A percentile compares a stretch with the other conserved stretches of the same genome.
These are phyloP conservation scores for Apus apus DNA, from an alignment of 2,113 vertebrate genomes.

Conservation along the genomic window DNA sequence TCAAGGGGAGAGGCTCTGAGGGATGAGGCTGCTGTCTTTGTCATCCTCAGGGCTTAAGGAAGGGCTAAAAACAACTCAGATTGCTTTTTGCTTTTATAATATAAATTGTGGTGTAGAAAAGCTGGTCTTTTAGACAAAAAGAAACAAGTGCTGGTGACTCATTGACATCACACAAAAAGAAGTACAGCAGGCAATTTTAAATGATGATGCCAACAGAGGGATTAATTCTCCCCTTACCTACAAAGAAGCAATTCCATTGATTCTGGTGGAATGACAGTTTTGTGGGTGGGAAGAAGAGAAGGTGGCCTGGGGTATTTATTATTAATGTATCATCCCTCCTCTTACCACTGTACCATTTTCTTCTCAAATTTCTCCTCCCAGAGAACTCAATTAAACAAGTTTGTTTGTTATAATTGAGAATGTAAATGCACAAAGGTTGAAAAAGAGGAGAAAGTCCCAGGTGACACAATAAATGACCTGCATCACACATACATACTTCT, in stretches of 20 bases:
- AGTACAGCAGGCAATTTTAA: neutral
- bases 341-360: constrained; percentile 54
- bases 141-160: neutral
- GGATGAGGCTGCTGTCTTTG: constrained; percentile 12
- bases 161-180: neutral
- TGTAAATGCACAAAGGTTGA: constrained; percentile 37
- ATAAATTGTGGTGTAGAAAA: neutral
- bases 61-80: constrained; percentile 4
- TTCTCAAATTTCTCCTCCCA: constrained; percentile 43
- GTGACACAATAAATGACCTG: constrained; percentile 39
- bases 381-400: constrained; percentile 49
- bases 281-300: neutral
- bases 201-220: neutral
- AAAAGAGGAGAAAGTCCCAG: constrained; percentile 22
- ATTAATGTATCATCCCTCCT: constrained; percentile 7
- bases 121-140: neutral
- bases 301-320: neutral
- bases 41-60: constrained; percentile 10
- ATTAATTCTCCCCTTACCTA: constrained; percentile 13
- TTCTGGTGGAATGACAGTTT: constrained; percentile 7
- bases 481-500: neutral
- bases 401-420: constrained; percentile 50
- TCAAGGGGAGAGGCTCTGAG: neutral
- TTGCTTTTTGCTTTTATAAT: neutral
- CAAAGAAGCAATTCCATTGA: neutral